phyloP scores from a whole-genome alignment of 2,113 vertebrate genomes.

The Neolamprologus sp. region DNA sequence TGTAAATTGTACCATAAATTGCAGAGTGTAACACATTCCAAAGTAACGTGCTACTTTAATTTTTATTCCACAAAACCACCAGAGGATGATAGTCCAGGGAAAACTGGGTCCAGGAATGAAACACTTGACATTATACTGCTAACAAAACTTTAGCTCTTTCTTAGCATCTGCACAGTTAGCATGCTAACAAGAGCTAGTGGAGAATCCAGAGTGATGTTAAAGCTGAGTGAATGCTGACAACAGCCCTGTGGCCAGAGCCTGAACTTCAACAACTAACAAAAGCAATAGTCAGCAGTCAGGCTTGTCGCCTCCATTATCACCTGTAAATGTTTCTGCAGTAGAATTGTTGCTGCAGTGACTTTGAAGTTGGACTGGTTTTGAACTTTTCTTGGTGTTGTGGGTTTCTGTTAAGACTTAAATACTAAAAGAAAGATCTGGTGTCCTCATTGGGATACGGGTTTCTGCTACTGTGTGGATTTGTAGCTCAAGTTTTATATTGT shows the following conservation, averaged over 20 bases:
- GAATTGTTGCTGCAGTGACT: not conserved
- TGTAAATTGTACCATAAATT: not conserved
- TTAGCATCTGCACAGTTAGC: not conserved
- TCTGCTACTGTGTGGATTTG: not conserved
- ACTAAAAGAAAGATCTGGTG: not conserved
- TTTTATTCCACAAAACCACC: not conserved
- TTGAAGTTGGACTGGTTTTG: not conserved
- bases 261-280: not conserved
- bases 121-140: not conserved
- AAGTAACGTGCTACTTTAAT: not conserved
- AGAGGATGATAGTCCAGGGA: not conserved
- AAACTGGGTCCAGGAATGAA: not conserved
- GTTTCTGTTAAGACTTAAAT: not conserved
- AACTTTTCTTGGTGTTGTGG: not conserved
- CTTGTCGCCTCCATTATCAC: not conserved
- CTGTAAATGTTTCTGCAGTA: not conserved
- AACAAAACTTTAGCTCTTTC: not conserved
- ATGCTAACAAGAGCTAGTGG: not conserved
- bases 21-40: not conserved
- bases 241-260: not conserved
- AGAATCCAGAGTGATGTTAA: not conserved
- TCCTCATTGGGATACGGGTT: not conserved
- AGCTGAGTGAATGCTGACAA: not conserved
- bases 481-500: not conserved
- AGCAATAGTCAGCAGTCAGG: not conserved